Conservation (phyloP, 64 coral and sea anemone species). For the Actinia tenebrosa region DNA sequence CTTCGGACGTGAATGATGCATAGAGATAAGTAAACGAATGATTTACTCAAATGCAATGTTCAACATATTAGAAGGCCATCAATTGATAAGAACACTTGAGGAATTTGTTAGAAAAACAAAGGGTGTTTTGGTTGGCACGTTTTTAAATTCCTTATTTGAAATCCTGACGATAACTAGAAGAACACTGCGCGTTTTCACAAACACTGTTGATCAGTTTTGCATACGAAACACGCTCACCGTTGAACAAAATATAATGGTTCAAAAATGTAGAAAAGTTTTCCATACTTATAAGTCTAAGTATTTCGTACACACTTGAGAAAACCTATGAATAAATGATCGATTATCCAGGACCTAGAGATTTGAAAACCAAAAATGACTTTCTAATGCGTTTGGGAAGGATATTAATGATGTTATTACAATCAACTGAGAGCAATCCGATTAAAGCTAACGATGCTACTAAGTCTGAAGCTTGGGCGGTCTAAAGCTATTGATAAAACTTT, state of each 20-base stretch:
- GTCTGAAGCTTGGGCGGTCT: not conserved
- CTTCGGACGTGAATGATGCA: not conserved
- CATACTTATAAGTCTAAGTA: no score
- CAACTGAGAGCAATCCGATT: conserved; percentile 3
- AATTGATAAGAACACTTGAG: not conserved
- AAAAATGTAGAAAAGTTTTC: no score
- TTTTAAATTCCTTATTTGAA: not conserved
- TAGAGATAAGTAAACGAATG: not conserved
- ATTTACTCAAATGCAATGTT: not conserved
- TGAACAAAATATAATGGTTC: not conserved
- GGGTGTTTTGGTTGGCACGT: not conserved
- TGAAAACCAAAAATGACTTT: not conserved
- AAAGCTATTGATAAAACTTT: not conserved
- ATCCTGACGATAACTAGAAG: not conserved
- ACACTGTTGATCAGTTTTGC: not conserved
- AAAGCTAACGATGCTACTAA: not conserved
- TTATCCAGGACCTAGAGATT: not conserved
- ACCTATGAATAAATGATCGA: not conserved
- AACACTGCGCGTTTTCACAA: not conserved
- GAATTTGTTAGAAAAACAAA: conserved; percentile 13
- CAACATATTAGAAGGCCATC: not conserved
- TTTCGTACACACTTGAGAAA: not conserved
- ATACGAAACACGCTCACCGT: not conserved
- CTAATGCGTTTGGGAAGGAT: not conserved
- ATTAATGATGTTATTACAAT: not conserved